Evolutionary conservation across 1,140 invertebrate species (phyloP).

Genomic region (Aphelenchoides avenae): DNA sequence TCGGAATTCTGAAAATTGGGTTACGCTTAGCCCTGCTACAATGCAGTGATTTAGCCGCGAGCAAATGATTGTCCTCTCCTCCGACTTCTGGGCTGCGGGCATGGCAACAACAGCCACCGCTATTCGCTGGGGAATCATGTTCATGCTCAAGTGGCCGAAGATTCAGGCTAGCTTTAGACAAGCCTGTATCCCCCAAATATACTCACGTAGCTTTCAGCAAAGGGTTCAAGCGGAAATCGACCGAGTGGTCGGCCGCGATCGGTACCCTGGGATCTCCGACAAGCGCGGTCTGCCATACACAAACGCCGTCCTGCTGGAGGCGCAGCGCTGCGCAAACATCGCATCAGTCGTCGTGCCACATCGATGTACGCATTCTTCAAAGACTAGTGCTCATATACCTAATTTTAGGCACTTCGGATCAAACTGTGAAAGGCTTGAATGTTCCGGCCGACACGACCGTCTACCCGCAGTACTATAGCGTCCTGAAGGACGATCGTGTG

Average conservation of each 20-base stretch:
- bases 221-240: constrained; percentile 8
- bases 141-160: constrained; percentile 7
- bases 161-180: too few species aligned
- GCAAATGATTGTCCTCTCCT: not conserved
- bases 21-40: too few species aligned
- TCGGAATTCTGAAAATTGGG: too few species aligned
- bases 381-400: too few species aligned
- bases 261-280: not conserved
- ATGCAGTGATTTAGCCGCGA: too few species aligned
- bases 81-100: constrained; percentile 9
- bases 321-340: constrained; percentile 9
- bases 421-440: not conserved
- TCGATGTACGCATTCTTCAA: too few species aligned
- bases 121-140: not conserved
- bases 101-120: constrained; percentile 7
- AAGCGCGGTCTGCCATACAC: constrained; percentile 1
- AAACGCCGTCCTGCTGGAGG: constrained; percentile 1
- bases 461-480: not conserved
- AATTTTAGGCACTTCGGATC: not conserved
- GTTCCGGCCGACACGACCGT: not conserved
- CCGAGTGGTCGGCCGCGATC: not conserved
- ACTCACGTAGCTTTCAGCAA: too few species aligned
- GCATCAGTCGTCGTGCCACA: too few species aligned
- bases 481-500: not conserved
- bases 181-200: too few species aligned